phyloP scores from a whole-genome alignment of 1,140 invertebrate species.

The Zaprionus gabonicus region DNA sequence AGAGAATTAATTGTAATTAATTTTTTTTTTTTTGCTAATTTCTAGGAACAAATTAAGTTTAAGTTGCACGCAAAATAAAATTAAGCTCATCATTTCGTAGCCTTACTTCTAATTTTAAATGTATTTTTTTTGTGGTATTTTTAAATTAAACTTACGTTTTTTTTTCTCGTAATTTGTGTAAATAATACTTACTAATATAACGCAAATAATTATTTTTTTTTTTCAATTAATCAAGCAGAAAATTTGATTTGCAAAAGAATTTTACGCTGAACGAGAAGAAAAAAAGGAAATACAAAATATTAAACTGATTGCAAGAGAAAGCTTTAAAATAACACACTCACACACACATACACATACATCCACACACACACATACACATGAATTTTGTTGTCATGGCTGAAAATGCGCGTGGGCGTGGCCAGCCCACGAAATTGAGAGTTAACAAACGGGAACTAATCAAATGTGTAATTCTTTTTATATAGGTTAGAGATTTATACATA shows the following conservation, averaged over 20 bases:
- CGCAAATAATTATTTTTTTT: constrained; percentile 41
- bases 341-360: constrained; percentile 19
- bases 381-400: constrained; percentile 51
- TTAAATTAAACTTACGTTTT: constrained; percentile 35
- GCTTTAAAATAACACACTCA: constrained; percentile 44
- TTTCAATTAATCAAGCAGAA: constrained; percentile 42
- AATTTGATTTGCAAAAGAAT: constrained; percentile 58
- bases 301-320: constrained; percentile 47
- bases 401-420: constrained; percentile 37
- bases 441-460: constrained; percentile 55
- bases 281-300: constrained; percentile 23
- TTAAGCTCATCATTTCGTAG: constrained; percentile 18
- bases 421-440: constrained; percentile 44
- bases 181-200: constrained; percentile 38
- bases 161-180: constrained; percentile 35
- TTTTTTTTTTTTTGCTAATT: constrained; percentile 58
- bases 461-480: constrained; percentile 52
- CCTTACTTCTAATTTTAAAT: constrained; percentile 22
- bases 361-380: constrained; percentile 27
- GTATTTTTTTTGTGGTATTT: constrained; percentile 37
- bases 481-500: constrained; percentile 23
- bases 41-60: constrained; percentile 66
- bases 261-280: constrained; percentile 32
- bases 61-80: constrained; percentile 28
- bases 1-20: constrained; percentile 13